Percentiles rank a stretch among this genome's conserved stretches.
Conservation (phyloP, 2,888 invertebrate genomes). For the Paralinhomoeus sp. region DNA sequence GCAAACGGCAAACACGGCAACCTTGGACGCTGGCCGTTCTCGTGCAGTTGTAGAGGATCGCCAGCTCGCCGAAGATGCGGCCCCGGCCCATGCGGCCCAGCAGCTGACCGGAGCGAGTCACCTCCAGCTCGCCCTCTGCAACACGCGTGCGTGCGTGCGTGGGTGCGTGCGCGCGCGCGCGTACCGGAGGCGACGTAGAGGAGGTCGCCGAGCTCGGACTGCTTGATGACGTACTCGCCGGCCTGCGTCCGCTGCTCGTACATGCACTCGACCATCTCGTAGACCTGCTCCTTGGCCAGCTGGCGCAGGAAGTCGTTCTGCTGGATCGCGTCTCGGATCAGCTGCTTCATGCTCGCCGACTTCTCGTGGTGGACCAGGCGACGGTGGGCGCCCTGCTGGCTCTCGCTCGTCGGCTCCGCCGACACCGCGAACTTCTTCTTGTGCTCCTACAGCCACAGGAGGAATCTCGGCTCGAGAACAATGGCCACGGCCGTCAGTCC, state of each 20-base stretch:
- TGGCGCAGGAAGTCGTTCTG: slow-evolving; percentile 34
- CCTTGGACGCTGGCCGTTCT: slow-evolving; percentile 53
- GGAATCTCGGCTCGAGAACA: no score
- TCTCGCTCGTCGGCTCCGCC: slow-evolving; percentile 20
- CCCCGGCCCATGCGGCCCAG: slow-evolving; percentile 57
- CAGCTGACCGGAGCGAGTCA: slow-evolving; percentile 51
- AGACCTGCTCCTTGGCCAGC: slow-evolving; percentile 30
- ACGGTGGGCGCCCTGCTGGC: slow-evolving; percentile 14
- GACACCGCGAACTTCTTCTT: slow-evolving; percentile 33
- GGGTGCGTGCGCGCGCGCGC: not conserved
- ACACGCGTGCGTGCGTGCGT: slow-evolving; percentile 2
- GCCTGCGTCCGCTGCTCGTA: slow-evolving; percentile 29
- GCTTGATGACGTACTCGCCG: slow-evolving; percentile 31
- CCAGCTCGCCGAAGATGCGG: slow-evolving; percentile 66
- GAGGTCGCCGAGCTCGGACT: slow-evolving; percentile 44
- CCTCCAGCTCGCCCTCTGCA: slow-evolving; percentile 54
- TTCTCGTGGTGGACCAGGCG: slow-evolving; percentile 23
- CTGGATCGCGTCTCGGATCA: slow-evolving; percentile 32
- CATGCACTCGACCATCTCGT: slow-evolving; percentile 34
- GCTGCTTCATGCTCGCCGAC: slow-evolving; percentile 29
- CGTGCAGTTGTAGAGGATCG: slow-evolving; percentile 75
- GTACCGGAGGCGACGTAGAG: slow-evolving; percentile 46
- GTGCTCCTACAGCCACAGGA: no score
- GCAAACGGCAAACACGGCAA: slow-evolving; percentile 5
- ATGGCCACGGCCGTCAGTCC: no score